Conservation (phyloP, 2,113 vertebrate genomes). For the Ellobius talpinus region DNA sequence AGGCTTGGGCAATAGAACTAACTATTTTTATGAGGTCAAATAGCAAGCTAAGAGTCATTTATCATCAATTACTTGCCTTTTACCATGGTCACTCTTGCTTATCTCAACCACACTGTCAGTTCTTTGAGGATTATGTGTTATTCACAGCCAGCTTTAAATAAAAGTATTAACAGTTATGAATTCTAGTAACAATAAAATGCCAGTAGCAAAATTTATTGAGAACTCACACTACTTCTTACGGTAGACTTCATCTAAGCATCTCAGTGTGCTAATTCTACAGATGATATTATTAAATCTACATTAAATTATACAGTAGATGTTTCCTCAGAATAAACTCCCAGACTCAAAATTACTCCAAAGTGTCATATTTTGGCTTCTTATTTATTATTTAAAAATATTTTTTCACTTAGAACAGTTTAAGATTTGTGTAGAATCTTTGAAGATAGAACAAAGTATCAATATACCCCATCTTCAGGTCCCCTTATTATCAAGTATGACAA, state of each 20-base stretch:
- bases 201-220: neutral
- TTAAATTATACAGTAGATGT: conserved; percentile 15
- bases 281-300: neutral
- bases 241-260: neutral
- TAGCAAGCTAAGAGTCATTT: neutral
- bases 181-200: neutral
- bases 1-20: neutral
- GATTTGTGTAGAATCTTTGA: neutral
- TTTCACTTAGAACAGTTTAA: neutral
- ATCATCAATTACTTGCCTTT: neutral
- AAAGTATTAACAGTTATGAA: neutral
- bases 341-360: conserved; percentile 5
- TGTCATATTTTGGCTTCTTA: neutral
- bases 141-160: conserved; percentile 14
- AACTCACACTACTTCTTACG: neutral
- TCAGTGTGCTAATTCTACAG: neutral
- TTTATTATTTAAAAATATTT: conserved; percentile 19
- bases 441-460: neutral
- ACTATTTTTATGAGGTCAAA: neutral
- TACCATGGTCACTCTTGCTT: neutral
- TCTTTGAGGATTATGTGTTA: neutral
- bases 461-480: neutral
- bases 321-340: conserved; percentile 20
- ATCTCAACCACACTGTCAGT: neutral
- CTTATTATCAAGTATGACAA: neutral